Evolutionary conservation across 2,888 invertebrate species (phyloP).

Genomic region (Lasioglossum morio): DNA sequence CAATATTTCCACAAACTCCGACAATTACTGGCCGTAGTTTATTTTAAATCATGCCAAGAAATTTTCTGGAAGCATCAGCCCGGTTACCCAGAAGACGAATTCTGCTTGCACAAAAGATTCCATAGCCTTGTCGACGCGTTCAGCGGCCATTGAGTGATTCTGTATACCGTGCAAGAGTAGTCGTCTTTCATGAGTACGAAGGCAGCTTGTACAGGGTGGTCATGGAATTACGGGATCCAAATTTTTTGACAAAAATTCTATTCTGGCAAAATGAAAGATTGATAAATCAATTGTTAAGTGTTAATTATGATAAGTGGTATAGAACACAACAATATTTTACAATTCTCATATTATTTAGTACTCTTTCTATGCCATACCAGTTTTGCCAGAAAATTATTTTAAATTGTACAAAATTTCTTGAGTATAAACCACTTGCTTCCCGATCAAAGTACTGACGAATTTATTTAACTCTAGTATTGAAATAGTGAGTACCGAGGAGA

Average conservation of each 20-base stretch:
- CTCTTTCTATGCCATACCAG: neutral
- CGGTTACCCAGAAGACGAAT: slow-evolving; percentile 12
- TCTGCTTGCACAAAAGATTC: slow-evolving; percentile 32
- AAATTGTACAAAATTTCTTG: neutral
- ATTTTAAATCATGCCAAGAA: slow-evolving; percentile 21
- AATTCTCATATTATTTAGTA: too few relatives aligned
- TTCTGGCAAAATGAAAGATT: neutral
- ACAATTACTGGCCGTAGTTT: slow-evolving; percentile 22
- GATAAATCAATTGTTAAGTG: neutral
- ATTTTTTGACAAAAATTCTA: neutral
- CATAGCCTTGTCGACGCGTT: slow-evolving; percentile 33
- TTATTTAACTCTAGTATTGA: neutral
- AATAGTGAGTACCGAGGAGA: neutral
- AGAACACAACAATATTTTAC: too few relatives aligned
- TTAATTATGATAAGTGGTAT: neutral
- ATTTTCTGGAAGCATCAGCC: slow-evolving; percentile 27
- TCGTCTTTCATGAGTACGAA: slow-evolving; percentile 9
- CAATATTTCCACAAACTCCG: neutral
- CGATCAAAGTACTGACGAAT: neutral
- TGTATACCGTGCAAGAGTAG: slow-evolving; percentile 8
- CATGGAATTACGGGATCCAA: neutral
- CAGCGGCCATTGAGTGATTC: slow-evolving; percentile 24
- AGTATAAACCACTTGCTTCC: neutral
- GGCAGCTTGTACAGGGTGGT: neutral
- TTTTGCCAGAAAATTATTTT: neutral